Conservation (phyloP, 2,797 vertebrate species). For the Bradypodion pumilum region DNA sequence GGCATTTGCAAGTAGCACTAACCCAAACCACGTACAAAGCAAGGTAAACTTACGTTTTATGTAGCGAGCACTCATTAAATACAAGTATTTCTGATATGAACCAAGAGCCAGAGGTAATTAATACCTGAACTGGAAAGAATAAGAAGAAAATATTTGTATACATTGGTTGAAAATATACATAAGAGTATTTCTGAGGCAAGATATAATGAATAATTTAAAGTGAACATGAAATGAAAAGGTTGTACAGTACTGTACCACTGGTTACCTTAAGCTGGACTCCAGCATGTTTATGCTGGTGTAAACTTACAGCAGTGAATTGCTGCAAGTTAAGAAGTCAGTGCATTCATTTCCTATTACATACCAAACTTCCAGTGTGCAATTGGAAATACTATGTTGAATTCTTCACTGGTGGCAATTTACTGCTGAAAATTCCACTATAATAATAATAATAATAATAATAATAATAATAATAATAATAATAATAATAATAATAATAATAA, state of each 20-base stretch:
- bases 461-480: no score
- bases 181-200: not conserved
- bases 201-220: constrained; percentile 31
- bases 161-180: constrained; percentile 2
- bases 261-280: not conserved
- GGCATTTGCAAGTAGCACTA: not conserved
- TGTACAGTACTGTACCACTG: not conserved
- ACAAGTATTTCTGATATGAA: constrained; percentile 73
- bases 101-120: constrained; percentile 68
- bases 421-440: no score
- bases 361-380: no score
- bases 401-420: no score
- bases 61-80: constrained; percentile 61
- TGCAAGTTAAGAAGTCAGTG: no score
- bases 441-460: no score
- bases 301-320: no score
- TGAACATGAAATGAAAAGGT: constrained; percentile 22
- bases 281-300: no score
- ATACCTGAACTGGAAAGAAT: constrained; percentile 68
- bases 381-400: no score
- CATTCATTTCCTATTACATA: no score
- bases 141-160: constrained; percentile 48
- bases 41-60: constrained; percentile 73
- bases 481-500: no score
- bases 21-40: not conserved